Conservation (phyloP, 2,797 vertebrate genomes). For the Catharus ustulatus region DNA sequence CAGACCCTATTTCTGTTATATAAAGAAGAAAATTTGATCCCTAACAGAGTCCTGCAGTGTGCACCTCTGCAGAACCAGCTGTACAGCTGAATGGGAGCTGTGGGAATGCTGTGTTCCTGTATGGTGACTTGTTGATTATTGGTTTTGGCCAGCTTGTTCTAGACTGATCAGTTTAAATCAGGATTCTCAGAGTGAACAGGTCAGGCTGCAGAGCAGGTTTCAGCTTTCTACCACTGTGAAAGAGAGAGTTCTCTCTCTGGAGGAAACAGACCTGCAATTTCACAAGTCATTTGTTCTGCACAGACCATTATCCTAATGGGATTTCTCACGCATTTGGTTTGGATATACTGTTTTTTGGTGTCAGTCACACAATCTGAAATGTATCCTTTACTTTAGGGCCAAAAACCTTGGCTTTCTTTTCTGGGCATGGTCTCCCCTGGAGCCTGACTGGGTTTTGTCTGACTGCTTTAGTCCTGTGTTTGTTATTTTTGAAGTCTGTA, state of each 20-base stretch:
- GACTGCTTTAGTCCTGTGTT: not conserved
- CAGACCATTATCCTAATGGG: not conserved
- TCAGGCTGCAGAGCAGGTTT: not conserved
- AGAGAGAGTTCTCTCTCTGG: not conserved
- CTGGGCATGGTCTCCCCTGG: not conserved
- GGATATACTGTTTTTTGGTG: not conserved
- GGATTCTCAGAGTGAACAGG: not conserved
- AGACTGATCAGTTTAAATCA: not conserved
- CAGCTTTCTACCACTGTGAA: not conserved
- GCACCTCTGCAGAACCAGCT: not conserved
- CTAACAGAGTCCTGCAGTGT: not conserved
- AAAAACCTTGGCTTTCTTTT: not conserved
- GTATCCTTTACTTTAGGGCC: not conserved
- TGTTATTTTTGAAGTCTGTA: not conserved
- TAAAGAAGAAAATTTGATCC: not conserved
- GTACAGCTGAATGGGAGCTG: not conserved
- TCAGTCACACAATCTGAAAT: not conserved
- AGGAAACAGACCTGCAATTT: not conserved
- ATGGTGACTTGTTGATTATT: rapidly evolving
- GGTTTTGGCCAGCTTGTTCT: not conserved
- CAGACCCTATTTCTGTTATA: not conserved
- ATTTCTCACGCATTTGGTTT: not conserved
- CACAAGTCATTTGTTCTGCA: not conserved
- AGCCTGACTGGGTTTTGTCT: not conserved
- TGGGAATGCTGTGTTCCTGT: not conserved